These are phyloP conservation scores for Habroteleia sp. DNA, from an alignment of 2,888 invertebrate genomes.

Conservation along the genomic window DNA sequence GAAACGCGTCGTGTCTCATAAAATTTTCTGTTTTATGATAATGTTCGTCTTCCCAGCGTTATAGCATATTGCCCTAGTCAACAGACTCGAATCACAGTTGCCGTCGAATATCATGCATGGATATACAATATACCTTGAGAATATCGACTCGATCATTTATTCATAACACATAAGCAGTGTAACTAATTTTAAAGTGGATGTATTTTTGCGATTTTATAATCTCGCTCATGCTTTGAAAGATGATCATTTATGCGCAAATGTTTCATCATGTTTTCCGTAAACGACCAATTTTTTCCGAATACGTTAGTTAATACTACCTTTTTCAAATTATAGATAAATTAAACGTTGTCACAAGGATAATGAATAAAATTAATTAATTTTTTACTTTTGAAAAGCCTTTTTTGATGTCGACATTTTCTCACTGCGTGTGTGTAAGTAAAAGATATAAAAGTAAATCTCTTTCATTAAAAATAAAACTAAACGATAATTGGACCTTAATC, in stretches of 20 bases:
- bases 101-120: constrained; percentile 55
- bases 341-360: too few species aligned
- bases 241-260: constrained; percentile 15
- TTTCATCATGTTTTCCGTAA: constrained; percentile 30
- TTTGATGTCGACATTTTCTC: too few species aligned
- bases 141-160: constrained; percentile 54
- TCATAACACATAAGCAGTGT: constrained; percentile 32
- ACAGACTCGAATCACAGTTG: constrained; percentile 59
- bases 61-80: constrained; percentile 68
- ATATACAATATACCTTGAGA: constrained; percentile 40
- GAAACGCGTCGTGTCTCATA: constrained; percentile 74
- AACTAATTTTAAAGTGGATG: constrained; percentile 29
- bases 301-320: neutral
- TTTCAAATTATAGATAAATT: neutral
- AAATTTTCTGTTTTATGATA: constrained; percentile 78
- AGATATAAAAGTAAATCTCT: too few species aligned
- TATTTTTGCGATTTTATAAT: constrained; percentile 51
- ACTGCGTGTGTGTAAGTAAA: too few species aligned
- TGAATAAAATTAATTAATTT: too few species aligned
- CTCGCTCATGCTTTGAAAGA: constrained; percentile 12
- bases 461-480: too few species aligned
- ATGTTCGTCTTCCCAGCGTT: constrained; percentile 70
- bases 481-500: too few species aligned
- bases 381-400: too few species aligned
- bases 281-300: constrained; percentile 4